These are phyloP conservation scores for Rhamphomyia laevipes DNA, from an alignment of 2,888 invertebrate genomes.

Conservation along the genomic window DNA sequence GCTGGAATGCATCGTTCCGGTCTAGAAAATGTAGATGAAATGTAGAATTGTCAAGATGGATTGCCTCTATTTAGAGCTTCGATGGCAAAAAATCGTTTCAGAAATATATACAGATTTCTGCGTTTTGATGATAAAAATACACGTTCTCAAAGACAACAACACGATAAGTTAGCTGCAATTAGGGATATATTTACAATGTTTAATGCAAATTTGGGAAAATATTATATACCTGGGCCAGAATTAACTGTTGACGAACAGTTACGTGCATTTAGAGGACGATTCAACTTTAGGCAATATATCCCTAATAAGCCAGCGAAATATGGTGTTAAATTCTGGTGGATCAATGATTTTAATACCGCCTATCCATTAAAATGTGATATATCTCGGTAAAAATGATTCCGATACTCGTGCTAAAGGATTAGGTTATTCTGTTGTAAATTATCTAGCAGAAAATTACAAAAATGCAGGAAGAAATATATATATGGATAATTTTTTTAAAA, in stretches of 20 bases:
- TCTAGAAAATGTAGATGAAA: too few relatives aligned
- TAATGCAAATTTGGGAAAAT: conserved; percentile 18
- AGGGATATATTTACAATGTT: conserved; percentile 18
- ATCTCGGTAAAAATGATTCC: not conserved
- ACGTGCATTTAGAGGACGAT: conserved; percentile 18
- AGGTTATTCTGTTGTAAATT: too few relatives aligned
- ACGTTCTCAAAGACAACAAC: conserved; percentile 13
- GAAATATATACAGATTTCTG: conserved; percentile 17
- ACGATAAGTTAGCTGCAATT: conserved; percentile 19
- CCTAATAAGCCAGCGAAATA: conserved; percentile 7
- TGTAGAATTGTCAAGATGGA: conserved; percentile 10
- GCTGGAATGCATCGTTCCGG: too few relatives aligned
- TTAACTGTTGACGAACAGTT: conserved; percentile 22
- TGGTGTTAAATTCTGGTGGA: conserved; percentile 23
- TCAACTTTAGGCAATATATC: conserved; percentile 20
- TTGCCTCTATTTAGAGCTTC: conserved; percentile 9
- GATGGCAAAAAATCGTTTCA: conserved; percentile 16
- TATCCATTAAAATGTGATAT: conserved; percentile 17
- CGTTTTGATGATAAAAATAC: conserved; percentile 20
- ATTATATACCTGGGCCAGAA: conserved; percentile 18
- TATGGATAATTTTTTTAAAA: too few relatives aligned
- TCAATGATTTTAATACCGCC: conserved; percentile 19
- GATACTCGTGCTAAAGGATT: too few relatives aligned
- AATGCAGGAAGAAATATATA: too few relatives aligned
- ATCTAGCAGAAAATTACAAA: too few relatives aligned